Percentiles rank a stretch among this genome's conserved stretches.
These are phyloP conservation scores for Ia io DNA, from an alignment of 2,113 vertebrate species.

Conservation along the genomic window DNA sequence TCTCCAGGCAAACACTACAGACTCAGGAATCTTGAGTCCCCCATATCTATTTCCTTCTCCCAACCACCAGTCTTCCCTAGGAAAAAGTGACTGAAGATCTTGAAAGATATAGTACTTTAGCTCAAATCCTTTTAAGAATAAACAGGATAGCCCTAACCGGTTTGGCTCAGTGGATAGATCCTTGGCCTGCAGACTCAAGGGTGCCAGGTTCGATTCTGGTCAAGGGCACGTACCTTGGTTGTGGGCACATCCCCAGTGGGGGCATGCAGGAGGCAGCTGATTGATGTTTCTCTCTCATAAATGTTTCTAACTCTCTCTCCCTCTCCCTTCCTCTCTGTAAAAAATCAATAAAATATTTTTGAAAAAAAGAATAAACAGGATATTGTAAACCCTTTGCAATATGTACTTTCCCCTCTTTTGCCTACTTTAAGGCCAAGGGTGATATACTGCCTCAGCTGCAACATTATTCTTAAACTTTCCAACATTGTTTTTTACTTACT, in stretches of 20 bases:
- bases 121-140: neutral
- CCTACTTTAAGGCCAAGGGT: neutral
- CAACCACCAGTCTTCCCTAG: neutral
- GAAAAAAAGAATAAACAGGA: neutral
- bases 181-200: no score
- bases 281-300: no score
- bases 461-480: neutral
- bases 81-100: neutral
- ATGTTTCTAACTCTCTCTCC: no score
- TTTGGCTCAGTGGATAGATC: no score
- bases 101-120: neutral
- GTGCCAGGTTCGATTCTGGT: no score
- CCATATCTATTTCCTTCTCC: neutral
- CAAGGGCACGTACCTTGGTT: no score
- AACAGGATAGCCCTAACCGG: neutral
- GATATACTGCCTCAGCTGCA: neutral
- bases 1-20: neutral
- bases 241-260: no score
- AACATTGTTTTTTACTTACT: neutral
- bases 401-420: neutral
- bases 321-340: no score
- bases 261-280: no score
- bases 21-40: neutral
- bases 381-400: neutral
- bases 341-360: no score